Conservation (phyloP, 2,797 vertebrate species). For the Smutsia gigantea region DNA sequence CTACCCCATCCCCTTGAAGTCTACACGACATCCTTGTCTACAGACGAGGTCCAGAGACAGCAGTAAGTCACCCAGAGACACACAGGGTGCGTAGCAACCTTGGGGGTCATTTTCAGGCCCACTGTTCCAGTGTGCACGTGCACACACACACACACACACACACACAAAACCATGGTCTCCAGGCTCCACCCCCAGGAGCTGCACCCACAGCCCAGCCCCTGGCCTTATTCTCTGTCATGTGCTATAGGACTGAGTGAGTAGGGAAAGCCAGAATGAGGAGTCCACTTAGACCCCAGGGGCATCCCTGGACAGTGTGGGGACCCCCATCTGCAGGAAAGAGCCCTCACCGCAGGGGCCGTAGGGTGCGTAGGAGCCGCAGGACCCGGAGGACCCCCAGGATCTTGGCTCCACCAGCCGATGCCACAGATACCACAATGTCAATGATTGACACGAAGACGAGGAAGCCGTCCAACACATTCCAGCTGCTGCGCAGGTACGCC, state of each 20-base stretch:
- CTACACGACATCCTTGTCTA: not conserved
- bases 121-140: fast-evolving
- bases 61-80: not conserved
- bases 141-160: not conserved
- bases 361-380: constrained; percentile 94
- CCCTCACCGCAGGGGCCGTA: constrained; percentile 95
- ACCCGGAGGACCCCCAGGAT: constrained; percentile 97
- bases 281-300: not conserved
- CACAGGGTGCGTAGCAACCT: no score
- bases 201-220: not conserved
- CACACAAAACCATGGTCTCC: not conserved
- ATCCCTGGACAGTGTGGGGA: no score
- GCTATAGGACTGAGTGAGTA: no score
- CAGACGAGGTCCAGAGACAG: not conserved
- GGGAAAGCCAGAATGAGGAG: not conserved
- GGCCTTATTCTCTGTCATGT: not conserved
- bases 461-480: constrained; percentile 98
- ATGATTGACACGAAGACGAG: constrained; percentile 97
- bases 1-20: not conserved
- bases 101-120: not conserved
- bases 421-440: constrained; percentile 98
- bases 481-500: constrained; percentile 97
- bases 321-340: fast-evolving
- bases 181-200: not conserved
- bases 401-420: constrained; percentile 95